Base-by-base conservation (phyloP, 1,140 invertebrate species). In the Eciton burchellii region DNA sequence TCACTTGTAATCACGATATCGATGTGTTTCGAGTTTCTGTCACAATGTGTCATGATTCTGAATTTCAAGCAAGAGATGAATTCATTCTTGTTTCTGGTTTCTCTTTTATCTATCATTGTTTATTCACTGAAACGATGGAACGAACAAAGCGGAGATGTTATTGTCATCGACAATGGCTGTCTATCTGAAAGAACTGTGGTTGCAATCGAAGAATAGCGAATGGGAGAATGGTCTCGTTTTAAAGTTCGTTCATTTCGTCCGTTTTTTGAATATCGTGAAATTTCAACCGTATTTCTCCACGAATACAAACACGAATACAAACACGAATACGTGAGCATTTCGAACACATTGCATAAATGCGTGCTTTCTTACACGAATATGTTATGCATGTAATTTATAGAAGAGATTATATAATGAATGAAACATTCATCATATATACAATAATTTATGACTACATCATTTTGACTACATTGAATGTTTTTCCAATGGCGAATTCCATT, bases 401-500 rank as follows among this genome's bases (percentile, higher is more conserved):
- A 14, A 24, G 8, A 41, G 26, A 54, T 57, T 72, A 24, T 59
- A 60, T n/a, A n/a, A n/a, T n/a, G n/a, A n/a, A n/a, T n/a, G n/a
- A n/a, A n/a, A n/a, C n/a, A n/a, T n/a, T n/a, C n/a, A n/a, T n/a
- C n/a, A n/a, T n/a, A n/a, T n/a, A n/a, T n/a, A 60, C 26, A 24
- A 45, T 60, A 8, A 14, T 49, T 5, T 63, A 8, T 6, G 0
- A 76, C 63, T 1, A 12, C 16, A 5, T 29, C 4, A 66, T 26
- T 82, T 11, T 16, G 4, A 57, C 83, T 86, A 83, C 9, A 11
- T 21, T n/a, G 5, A 11, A 16, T 24, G 16, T 29, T 71, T 24
- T 65, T 49, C 45, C 43, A 5, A n/a, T 16, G 11, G n/a, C 45
- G 21, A 81, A 47, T 79, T 83, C 59, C 26, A 65, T 76, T 59